Base-by-base conservation (phyloP, 2,113 vertebrate species). In the Notothenia coriiceps region DNA sequence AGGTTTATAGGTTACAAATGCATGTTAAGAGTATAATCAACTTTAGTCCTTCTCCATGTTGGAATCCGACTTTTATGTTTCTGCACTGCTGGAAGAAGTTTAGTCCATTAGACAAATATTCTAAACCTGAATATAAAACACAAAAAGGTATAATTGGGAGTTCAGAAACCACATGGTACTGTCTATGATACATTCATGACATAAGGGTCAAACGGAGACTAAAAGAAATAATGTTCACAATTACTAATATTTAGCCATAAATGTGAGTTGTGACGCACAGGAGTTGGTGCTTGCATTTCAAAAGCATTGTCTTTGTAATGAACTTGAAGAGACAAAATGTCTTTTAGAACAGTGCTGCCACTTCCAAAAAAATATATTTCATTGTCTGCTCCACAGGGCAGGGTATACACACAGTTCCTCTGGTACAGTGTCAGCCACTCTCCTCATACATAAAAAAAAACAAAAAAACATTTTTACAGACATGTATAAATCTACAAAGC, bases 371-470 rank as follows among this genome's bases (percentile, higher is more conserved):
- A 92, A 91, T 87, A 93, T 87, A 92, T 91, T 91, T 94, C 89
- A 94, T 90, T 84, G 88, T 95, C 94, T 96, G 95, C 94, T 95
- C 95, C 94, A 95, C 94, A 95, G 95, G 94, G 95, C 95, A 96
- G 94, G 90, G 84, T 86, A 94, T 93, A 93, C 93, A 93, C 91
- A 94, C 92, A 95, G 83, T 92, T 94, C 90, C 89, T 95, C 94
- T 95, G 91, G 90, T 94, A 94, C 94, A 95, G 94, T 95, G 94
- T 95, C 94, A 93, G 93, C 89, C 94, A 94, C 89, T 93, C 92
- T 93, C 91, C 86, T 93, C 86, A 90, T 82, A 93, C 91, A 91
- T 91, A 90, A 91, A 92, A 92, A 92, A 93, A 78, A 93, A 80
- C 92, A 90, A 91, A 86, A 86, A 83, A 88, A 92, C 84, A 78